phyloP scores from a whole-genome alignment of 2,113 vertebrate species.

The Microtus ochrogaster region DNA sequence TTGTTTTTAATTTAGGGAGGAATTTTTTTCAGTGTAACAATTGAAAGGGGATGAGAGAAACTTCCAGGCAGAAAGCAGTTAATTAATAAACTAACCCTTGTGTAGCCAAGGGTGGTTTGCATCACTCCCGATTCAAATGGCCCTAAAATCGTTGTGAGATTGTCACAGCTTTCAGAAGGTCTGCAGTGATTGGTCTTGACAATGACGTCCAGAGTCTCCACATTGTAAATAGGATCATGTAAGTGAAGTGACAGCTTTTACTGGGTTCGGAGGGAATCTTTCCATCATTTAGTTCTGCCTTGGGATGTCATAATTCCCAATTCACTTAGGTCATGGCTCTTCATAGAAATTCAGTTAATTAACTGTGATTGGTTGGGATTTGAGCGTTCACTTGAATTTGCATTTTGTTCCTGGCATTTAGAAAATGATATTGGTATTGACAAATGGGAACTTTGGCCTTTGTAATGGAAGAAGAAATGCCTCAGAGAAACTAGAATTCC shows the following conservation, averaged over 20 bases:
- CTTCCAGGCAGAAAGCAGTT: background rate
- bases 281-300: conserved; percentile 61
- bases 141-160: conserved; percentile 1
- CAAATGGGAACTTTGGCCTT: background rate
- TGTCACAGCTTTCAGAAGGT: conserved; percentile 66
- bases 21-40: background rate
- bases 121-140: conserved; percentile 1
- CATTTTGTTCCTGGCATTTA: conserved; percentile 34
- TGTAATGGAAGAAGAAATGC: conserved; percentile 5
- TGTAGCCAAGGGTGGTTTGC: background rate
- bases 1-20: background rate
- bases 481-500: background rate
- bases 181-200: conserved; percentile 73
- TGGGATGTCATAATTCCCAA: conserved; percentile 54
- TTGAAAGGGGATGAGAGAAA: background rate
- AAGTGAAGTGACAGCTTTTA: conserved; percentile 73
- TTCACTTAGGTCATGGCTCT: conserved; percentile 60
- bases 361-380: conserved; percentile 69
- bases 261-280: conserved; percentile 43
- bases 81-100: conserved; percentile 29
- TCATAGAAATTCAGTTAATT: conserved; percentile 72
- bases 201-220: conserved; percentile 57
- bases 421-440: background rate
- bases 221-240: conserved; percentile 67
- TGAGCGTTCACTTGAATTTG: conserved; percentile 64